A percentile compares a stretch with the other conserved stretches of the same genome.
Conservation (phyloP, 2,888 invertebrate species). For the Drosophila longiperda region DNA sequence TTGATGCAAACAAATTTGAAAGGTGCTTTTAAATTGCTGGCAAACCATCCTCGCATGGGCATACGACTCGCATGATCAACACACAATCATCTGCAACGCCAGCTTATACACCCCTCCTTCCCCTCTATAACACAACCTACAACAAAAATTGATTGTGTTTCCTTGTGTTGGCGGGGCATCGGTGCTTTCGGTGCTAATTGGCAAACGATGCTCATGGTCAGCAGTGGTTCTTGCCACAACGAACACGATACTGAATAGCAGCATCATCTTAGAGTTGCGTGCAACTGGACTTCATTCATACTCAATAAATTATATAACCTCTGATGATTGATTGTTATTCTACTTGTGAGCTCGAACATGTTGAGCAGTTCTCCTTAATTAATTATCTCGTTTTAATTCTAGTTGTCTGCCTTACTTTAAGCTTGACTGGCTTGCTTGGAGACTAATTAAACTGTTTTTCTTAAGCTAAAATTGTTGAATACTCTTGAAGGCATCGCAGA, state of each 20-base stretch:
- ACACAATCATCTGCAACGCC: not conserved
- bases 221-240: slow-evolving; percentile 8
- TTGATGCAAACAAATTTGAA: slow-evolving; percentile 28
- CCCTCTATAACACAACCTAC: not conserved
- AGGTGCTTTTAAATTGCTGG: slow-evolving; percentile 22
- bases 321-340: slow-evolving; percentile 19
- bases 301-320: slow-evolving; percentile 10
- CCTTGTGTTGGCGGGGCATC: not conserved
- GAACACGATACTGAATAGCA: not conserved
- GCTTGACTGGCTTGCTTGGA: slow-evolving; percentile 14
- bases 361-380: slow-evolving; percentile 14
- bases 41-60: slow-evolving; percentile 16
- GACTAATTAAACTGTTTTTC: slow-evolving; percentile 38
- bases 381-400: slow-evolving; percentile 30
- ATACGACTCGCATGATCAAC: not conserved
- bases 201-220: slow-evolving; percentile 24
- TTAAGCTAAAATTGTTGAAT: slow-evolving; percentile 7
- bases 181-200: slow-evolving; percentile 41
- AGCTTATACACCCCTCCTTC: not conserved
- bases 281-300: slow-evolving; percentile 1
- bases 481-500: slow-evolving; percentile 4
- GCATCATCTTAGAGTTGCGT: slow-evolving; percentile 11
- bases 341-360: not conserved
- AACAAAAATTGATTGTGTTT: not conserved
- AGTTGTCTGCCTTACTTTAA: slow-evolving; percentile 4